These are phyloP conservation scores for Diplodus puntazzo DNA, from an alignment of 2,797 vertebrate species.

Conservation along the genomic window DNA sequence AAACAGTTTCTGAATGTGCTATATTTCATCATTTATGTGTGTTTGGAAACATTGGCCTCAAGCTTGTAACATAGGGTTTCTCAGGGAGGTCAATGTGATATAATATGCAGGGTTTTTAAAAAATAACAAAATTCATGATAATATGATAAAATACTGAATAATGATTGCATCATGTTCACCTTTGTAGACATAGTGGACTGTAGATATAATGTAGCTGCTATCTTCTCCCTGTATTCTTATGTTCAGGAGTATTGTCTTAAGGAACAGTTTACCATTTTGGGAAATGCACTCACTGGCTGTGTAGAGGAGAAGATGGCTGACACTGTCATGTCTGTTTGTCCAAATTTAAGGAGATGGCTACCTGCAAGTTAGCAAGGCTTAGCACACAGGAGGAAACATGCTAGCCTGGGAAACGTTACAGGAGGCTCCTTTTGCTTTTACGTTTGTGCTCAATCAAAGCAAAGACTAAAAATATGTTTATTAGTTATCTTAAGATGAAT, in stretches of 20 bases:
- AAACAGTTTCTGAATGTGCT: background rate
- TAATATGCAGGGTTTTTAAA: background rate
- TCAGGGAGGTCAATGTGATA: background rate
- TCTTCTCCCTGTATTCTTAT: background rate
- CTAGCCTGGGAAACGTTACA: background rate
- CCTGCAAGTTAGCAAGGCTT: conserved; percentile 22
- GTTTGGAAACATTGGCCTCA: background rate
- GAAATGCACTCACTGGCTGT: background rate
- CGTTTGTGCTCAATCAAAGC: too few relatives aligned
- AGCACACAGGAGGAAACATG: conserved; percentile 16
- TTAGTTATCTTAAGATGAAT: too few relatives aligned
- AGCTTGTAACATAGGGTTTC: background rate
- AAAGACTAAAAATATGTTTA: too few relatives aligned
- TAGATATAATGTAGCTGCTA: background rate
- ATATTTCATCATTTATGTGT: background rate
- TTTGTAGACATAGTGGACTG: background rate
- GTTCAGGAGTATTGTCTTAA: conserved; percentile 1
- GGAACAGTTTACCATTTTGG: background rate
- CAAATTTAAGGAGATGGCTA: conserved; percentile 21
- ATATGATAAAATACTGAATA: background rate
- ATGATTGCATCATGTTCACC: background rate
- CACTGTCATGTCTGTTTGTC: conserved; percentile 12
- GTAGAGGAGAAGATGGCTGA: conserved; percentile 18
- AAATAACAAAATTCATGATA: background rate
- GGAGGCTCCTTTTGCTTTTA: too few relatives aligned